phyloP scores from a whole-genome alignment of 1,140 invertebrate genomes.

The Magallana gigas region DNA sequence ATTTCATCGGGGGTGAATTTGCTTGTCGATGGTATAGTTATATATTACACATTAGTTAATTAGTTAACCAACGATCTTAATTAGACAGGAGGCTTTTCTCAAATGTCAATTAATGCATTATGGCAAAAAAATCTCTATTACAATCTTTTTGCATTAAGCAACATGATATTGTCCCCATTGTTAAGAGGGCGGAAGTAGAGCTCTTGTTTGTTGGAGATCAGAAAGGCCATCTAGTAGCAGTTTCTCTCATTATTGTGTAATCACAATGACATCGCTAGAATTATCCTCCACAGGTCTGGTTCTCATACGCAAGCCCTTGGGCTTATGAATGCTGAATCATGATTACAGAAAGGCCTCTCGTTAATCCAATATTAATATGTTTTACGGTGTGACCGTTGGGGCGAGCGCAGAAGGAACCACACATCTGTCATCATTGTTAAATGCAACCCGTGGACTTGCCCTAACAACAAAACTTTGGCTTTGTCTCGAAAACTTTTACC shows the following conservation, averaged over 20 bases:
- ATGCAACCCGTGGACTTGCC: too few species aligned
- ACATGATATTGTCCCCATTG: neutral
- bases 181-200: neutral
- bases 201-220: neutral
- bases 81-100: neutral
- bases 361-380: too few species aligned
- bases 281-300: neutral
- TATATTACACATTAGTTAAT: constrained; percentile 11
- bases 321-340: neutral
- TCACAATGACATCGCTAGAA: neutral
- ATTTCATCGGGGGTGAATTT: neutral
- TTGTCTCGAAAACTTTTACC: too few species aligned
- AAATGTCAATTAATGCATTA: constrained; percentile 20
- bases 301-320: neutral
- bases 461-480: too few species aligned
- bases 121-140: neutral
- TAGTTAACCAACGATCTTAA: constrained; percentile 11
- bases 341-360: neutral
- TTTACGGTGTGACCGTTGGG: too few species aligned
- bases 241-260: constrained; percentile 3
- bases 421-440: too few species aligned
- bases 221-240: neutral
- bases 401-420: too few species aligned
- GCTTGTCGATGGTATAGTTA: neutral
- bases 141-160: constrained; percentile 18